Evolutionary conservation across 2,113 vertebrate species (phyloP), one percentile per base, ranked within the genome.

Genomic region (Copsychus sechellarum): DNA sequence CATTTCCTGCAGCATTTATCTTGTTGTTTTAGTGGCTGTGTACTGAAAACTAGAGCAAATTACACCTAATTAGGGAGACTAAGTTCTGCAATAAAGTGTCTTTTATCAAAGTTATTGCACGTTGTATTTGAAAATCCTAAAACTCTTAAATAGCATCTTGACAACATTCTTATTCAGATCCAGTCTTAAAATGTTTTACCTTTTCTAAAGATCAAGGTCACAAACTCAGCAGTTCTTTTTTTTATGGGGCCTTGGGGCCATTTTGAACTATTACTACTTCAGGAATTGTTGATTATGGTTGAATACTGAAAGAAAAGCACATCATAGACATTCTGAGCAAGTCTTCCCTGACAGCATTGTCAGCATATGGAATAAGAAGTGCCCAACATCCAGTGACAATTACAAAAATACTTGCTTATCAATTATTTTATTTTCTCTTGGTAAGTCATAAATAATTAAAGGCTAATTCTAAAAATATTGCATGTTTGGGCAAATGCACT

Each of bases 181-280:
- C 88, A 86, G 78, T 79, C 90, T 92, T 73, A 79, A 78, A 95
- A 92, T 13, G 33, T 97, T 93, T 81, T 96, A 62, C 57, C 90
- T 95, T 96, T 95, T 82, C 85, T 96, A 97, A 98, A 97, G 95
- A 97, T 96, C 96, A 97, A 98, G 96, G 97, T 92, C 94, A 97
- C 54, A 38, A 64, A 90, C 84, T 96, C 87, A 85, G 64, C 51
- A 73, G 38, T 96, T 97, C 92, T 85, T 94, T 40, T 94, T 94
- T 97, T 97, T 96, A 97, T 91, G 93, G 70, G 81, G 74, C 97
- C 94, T 97, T 31, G 21, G 88, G 92, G 90, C 81, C 93, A 71
- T 87, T 96, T 97, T 93, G 84, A 96, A 92, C 94, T 76, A 94
- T 96, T 95, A 88, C 92, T 87, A 34, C 90, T 87, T 92, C 77